These are phyloP conservation scores for Patella ulyssiponensis DNA, from an alignment of 2,888 invertebrate species.

Conservation along the genomic window DNA sequence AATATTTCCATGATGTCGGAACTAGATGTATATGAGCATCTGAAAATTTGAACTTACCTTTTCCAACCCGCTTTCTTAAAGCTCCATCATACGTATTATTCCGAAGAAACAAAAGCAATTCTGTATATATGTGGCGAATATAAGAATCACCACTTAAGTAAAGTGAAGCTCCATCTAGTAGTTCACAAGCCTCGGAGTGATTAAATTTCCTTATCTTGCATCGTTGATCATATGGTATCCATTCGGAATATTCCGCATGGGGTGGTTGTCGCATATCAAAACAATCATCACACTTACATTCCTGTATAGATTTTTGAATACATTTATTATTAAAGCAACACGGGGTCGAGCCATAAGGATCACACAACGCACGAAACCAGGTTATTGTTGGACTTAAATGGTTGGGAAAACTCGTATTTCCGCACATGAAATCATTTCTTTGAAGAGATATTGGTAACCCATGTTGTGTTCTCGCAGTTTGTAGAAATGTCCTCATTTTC, in stretches of 20 bases:
- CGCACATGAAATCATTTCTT: neutral
- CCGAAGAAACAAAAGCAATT: neutral
- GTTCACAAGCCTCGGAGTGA: neutral
- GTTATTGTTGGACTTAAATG: neutral
- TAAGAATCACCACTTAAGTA: neutral
- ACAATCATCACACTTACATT: neutral
- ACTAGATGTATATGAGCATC: too few relatives aligned
- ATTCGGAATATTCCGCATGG: conserved; percentile 3
- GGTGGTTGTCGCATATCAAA: neutral
- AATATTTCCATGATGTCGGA: too few relatives aligned
- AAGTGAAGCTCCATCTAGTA: neutral
- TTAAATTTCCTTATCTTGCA: neutral
- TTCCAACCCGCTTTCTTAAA: neutral
- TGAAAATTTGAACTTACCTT: neutral
- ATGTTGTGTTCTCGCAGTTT: neutral
- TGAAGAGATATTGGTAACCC: neutral
- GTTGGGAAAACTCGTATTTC: neutral
- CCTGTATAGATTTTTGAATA: neutral
- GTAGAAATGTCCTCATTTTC: neutral
- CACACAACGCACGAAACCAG: neutral
- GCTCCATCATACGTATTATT: neutral
- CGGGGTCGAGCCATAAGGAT: neutral
- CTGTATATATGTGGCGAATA: neutral
- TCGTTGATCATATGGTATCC: neutral
- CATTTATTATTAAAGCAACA: conserved; percentile 4